phyloP scores from a whole-genome alignment of 1,140 invertebrate species.

The Drosophila bocki region DNA sequence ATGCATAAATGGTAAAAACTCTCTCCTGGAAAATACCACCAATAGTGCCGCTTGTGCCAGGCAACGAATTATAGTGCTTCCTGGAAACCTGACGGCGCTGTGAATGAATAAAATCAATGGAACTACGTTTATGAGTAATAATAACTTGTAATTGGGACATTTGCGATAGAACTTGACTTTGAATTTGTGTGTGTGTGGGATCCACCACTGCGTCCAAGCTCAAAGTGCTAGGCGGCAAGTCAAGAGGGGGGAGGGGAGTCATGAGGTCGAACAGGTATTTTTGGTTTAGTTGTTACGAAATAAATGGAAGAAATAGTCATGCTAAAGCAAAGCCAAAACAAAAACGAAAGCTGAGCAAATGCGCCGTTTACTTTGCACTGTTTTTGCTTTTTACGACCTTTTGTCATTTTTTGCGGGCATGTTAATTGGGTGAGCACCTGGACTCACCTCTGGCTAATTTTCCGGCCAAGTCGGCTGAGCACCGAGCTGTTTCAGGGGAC shows the following conservation, averaged over 20 bases:
- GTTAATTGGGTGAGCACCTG: constrained; percentile 46
- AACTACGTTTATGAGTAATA: constrained; percentile 36
- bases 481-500: constrained; percentile 10
- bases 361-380: constrained; percentile 34
- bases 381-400: constrained; percentile 23
- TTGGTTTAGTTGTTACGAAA: constrained; percentile 70
- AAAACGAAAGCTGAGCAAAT: constrained; percentile 25
- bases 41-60: constrained; percentile 19
- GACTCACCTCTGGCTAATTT: constrained; percentile 64
- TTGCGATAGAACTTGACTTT: constrained; percentile 43
- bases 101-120: constrained; percentile 59
- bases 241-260: not conserved
- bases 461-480: constrained; percentile 27
- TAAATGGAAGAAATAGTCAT: constrained; percentile 38
- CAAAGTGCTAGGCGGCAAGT: not conserved
- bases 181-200: constrained; percentile 12
- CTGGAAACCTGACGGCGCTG: constrained; percentile 1
- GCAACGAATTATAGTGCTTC: constrained; percentile 33
- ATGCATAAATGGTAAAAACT: constrained; percentile 4
- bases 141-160: constrained; percentile 21
- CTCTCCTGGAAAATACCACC: not conserved
- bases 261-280: constrained; percentile 57
- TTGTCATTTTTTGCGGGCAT: constrained; percentile 8
- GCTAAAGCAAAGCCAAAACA: constrained; percentile 42
- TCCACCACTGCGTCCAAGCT: not conserved